Evolutionary conservation across 92 coral and sea anemone species (phyloP).

Genomic region (Micromussa lordhowensis): DNA sequence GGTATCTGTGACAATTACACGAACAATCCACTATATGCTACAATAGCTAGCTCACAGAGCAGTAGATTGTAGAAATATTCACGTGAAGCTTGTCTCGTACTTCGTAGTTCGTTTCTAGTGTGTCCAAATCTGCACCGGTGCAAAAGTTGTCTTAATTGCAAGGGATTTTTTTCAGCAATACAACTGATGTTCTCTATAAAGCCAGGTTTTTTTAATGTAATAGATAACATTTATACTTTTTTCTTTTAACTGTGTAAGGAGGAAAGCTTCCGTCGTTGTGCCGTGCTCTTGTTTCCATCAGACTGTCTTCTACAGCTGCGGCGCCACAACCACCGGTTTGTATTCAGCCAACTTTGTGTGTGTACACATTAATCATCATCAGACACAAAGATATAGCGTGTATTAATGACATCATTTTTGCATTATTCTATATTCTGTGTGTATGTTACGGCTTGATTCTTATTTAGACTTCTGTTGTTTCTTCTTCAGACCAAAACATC

Average conservation of each 20-base stretch:
- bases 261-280: constrained; percentile 36
- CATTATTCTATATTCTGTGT: too few species aligned
- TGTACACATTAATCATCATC: too few species aligned
- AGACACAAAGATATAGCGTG: too few species aligned
- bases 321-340: constrained; percentile 23
- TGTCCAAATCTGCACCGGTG: too few species aligned
- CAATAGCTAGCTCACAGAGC: too few species aligned
- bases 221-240: background rate
- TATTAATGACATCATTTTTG: background rate
- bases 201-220: background rate
- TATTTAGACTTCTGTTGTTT: background rate
- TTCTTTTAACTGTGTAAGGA: background rate
- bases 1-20: background rate
- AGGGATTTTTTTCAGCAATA: too few species aligned
- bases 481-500: constrained; percentile 69
- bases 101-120: too few species aligned
- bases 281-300: constrained; percentile 22
- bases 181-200: background rate
- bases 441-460: background rate
- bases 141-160: too few species aligned
- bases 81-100: too few species aligned
- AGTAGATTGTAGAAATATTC: too few species aligned
- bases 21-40: background rate
- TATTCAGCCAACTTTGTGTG: background rate
- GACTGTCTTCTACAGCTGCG: constrained; percentile 40